phyloP scores from a whole-genome alignment of 2,113 vertebrate genomes.

The Channa argus region DNA sequence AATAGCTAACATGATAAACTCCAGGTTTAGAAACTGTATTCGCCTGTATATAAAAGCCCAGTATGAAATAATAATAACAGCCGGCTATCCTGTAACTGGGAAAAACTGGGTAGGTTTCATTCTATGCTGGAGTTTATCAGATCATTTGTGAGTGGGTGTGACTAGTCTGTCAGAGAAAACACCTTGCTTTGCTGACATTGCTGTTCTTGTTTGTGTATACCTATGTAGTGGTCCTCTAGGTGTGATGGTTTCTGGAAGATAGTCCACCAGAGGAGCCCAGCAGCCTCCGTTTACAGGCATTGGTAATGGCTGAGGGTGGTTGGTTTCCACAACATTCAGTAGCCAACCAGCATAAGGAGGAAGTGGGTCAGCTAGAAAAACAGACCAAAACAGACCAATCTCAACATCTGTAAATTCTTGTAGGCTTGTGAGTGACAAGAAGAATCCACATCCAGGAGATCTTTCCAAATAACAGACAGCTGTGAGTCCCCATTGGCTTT shows the following conservation, averaged over 20 bases:
- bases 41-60: not conserved
- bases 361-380: conserved; percentile 88
- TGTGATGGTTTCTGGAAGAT: conserved; percentile 96
- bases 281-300: conserved; percentile 97
- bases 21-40: not conserved
- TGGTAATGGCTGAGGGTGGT: conserved; percentile 93
- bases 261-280: conserved; percentile 98
- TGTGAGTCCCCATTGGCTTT: conserved; percentile 15
- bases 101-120: conserved; percentile 5
- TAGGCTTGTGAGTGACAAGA: conserved; percentile 11
- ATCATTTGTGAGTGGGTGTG: conserved; percentile 30
- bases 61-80: not conserved
- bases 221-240: conserved; percentile 94
- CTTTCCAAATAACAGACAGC: conserved; percentile 15
- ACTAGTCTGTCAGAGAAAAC: conserved; percentile 18
- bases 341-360: conserved; percentile 97
- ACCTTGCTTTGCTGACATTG: conserved; percentile 25
- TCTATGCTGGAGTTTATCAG: conserved; percentile 36
- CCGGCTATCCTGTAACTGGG: not conserved
- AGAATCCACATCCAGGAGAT: conserved; percentile 38
- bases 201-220: conserved; percentile 71
- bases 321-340: conserved; percentile 92
- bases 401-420: not conserved
- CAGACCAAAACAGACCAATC: conserved; percentile 13
- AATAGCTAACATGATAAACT: not conserved